A percentile compares a stretch with the other conserved stretches of the same genome.
Conservation (phyloP, 2,888 invertebrate species). For the Oscheius sp. region DNA sequence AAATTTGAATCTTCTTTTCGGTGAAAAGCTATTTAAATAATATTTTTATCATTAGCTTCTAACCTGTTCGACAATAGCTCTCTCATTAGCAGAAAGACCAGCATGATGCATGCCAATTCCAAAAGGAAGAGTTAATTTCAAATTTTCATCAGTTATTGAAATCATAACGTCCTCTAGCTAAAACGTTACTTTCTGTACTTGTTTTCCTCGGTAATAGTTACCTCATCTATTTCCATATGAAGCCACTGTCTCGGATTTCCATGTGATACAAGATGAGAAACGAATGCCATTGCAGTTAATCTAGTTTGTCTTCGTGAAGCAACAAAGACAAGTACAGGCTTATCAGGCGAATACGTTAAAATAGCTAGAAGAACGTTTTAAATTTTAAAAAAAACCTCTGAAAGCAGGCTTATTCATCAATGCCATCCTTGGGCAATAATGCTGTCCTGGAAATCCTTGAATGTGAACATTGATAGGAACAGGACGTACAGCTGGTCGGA, state of each 20-base stretch:
- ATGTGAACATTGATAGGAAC: conserved; percentile 94
- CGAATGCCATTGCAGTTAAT: conserved; percentile 92
- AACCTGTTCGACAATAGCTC: conserved; percentile 88
- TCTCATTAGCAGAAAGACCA: conserved; percentile 89
- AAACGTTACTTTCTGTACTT: too few species aligned
- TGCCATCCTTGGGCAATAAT: conserved; percentile 98
- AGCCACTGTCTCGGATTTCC: conserved; percentile 79
- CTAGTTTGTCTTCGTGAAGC: conserved; percentile 82
- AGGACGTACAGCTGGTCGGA: conserved; percentile 94
- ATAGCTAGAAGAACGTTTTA: conserved; percentile 77
- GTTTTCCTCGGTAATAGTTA: too few species aligned
- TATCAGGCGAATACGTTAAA: conserved; percentile 86
- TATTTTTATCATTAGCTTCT: conserved; percentile 74
- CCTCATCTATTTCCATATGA: conserved; percentile 53
- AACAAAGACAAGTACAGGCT: conserved; percentile 92
- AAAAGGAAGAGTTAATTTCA: conserved; percentile 91
- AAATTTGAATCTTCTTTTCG: conserved; percentile 76
- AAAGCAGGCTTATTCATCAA: conserved; percentile 99
- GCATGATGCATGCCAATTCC: conserved; percentile 99
- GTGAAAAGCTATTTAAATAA: conserved; percentile 54
- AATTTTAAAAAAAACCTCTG: conserved; percentile 76
- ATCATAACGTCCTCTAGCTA: conserved; percentile 79
- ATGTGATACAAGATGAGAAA: conserved; percentile 86
- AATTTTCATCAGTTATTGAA: conserved; percentile 81
- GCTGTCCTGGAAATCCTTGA: conserved; percentile 93